Conservation (phyloP, 1,140 invertebrate species). For the Anoplolepis gracilipes region DNA sequence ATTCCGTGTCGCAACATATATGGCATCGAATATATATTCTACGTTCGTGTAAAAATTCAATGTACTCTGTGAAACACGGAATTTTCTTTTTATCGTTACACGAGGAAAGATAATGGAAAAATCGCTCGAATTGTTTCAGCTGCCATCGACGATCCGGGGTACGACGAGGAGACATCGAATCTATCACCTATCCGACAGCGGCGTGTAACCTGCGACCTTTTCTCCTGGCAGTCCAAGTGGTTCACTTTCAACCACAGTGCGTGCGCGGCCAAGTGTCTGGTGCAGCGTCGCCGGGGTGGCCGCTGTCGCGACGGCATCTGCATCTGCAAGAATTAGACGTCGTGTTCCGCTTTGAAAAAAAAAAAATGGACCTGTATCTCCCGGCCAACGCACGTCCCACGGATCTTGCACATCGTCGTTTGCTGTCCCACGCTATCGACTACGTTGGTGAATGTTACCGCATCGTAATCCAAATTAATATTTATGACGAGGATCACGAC, state of each 20-base stretch:
- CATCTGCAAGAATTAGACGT: constrained; percentile 59
- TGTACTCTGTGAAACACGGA: neutral
- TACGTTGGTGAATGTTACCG: neutral
- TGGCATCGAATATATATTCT: too few relatives aligned
- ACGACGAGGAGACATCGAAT: neutral
- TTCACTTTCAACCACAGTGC: constrained; percentile 70
- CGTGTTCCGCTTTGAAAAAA: neutral
- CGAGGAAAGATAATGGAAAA: neutral
- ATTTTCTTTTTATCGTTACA: neutral
- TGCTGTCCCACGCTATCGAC: neutral
- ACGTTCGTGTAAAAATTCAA: neutral
- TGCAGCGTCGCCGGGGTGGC: constrained; percentile 70
- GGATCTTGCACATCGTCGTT: neutral
- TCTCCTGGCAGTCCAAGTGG: constrained; percentile 69
- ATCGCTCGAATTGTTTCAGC: neutral
- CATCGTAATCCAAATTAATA: constrained; percentile 35
- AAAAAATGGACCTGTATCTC: too few relatives aligned
- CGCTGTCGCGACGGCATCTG: constrained; percentile 73
- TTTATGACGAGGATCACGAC: neutral
- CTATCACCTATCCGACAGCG: neutral
- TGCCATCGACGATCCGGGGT: neutral
- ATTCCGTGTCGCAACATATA: too few relatives aligned
- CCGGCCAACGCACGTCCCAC: neutral
- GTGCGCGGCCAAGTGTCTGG: constrained; percentile 75
- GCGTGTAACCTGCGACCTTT: constrained; percentile 73